These are phyloP conservation scores for Abrostola tripartita DNA, from an alignment of 2,888 invertebrate genomes.

Conservation along the genomic window DNA sequence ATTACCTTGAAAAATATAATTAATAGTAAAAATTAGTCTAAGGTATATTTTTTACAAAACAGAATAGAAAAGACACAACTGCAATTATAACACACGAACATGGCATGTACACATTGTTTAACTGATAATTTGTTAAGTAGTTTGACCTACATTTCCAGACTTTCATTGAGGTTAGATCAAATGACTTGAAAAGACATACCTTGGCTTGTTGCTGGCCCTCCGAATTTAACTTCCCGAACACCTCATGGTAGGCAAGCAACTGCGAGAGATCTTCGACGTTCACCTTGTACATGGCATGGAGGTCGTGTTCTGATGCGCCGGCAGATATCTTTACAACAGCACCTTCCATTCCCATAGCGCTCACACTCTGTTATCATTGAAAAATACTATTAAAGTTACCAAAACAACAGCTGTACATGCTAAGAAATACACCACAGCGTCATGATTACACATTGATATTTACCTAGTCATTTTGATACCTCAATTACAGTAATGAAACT, in stretches of 20 bases:
- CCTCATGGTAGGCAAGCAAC: constrained; percentile 95
- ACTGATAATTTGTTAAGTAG: no score
- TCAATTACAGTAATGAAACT: neutral
- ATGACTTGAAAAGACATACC: constrained; percentile 47
- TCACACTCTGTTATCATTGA: constrained; percentile 71
- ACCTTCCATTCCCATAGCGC: constrained; percentile 89
- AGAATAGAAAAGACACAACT: no score
- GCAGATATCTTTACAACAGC: constrained; percentile 92
- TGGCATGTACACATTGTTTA: no score
- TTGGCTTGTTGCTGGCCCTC: constrained; percentile 79
- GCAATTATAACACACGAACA: no score
- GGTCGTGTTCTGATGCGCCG: constrained; percentile 91
- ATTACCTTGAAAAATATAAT: constrained; percentile 63
- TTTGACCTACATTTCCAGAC: no score
- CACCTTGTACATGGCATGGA: constrained; percentile 94
- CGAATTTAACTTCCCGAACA: constrained; percentile 87
- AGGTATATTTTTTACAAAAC: no score
- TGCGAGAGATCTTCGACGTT: constrained; percentile 96
- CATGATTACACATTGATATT: no score
- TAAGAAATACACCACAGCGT: neutral
- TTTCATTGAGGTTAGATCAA: neutral
- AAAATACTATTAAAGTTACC: neutral
- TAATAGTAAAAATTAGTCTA: neutral
- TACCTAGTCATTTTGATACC: no score
- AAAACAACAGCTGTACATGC: neutral